Base-by-base conservation (phyloP, 2,888 invertebrate genomes). In the Hoplodrina blanda region DNA sequence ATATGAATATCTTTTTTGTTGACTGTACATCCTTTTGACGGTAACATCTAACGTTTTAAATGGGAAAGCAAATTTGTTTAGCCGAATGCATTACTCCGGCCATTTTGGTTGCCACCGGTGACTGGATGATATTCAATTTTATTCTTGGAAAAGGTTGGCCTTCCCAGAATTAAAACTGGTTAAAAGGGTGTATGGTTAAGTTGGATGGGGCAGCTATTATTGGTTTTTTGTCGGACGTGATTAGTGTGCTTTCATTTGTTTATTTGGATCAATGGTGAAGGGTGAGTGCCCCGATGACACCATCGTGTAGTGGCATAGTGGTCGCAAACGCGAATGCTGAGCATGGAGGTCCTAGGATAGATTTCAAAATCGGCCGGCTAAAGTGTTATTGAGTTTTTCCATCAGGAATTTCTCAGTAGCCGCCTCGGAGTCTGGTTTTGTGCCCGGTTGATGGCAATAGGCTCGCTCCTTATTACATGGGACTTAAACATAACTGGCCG, bases 1-100 rank as follows among this genome's bases (percentile, higher is more conserved):
- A n/a, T n/a, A n/a, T n/a, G n/a, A n/a, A n/a, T n/a, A 25, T 25
- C 25, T 25, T 2, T 25, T 25, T 25, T 25, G 1, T 25, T 25
- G 25, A 25, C 25, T 25, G 25, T 25, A 25, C 78, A 81, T 79
- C 78, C 73, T 82, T 82, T 87, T 81, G 78, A 84, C 76, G 74
- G 73, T 57, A 78, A 63, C 70, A 61, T 66, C 63, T 62, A 78
- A 65, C 72, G 44, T 62, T 69, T 64, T 62, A 85, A 87, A 86
- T 82, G 81, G 78, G 53, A 82, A 81, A 81, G 79, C 77, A 85
- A 87, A 81, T 85, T 84, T 86, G 76, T 84, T 83, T 81, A 75
- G 74, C 80, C 76, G 64, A 86, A 86, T 85, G 84, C 87, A 83
- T 87, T 85, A 85, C 83, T 73, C 71, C 69, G 64, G 78, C 80